Evolutionary conservation across 1,140 invertebrate genomes (phyloP).

Genomic region (Drosophila ogumai): DNA sequence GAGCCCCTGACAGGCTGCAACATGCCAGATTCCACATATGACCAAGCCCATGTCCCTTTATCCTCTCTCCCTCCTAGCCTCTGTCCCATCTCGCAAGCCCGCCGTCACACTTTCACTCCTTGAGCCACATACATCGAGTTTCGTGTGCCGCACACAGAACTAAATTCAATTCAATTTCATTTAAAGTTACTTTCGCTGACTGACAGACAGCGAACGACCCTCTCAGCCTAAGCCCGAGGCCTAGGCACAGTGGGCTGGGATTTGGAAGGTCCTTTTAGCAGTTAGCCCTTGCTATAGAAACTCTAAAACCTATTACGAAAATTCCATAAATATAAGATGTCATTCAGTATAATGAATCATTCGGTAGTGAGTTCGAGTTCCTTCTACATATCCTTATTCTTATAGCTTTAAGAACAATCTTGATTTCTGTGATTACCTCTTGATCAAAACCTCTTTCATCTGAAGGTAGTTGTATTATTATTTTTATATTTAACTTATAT

Average conservation of each 20-base stretch:
- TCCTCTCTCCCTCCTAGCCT: background rate
- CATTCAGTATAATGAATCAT: too few species aligned
- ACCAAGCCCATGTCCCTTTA: slow-evolving; percentile 22
- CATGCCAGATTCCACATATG: slow-evolving; percentile 66
- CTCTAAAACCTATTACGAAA: background rate
- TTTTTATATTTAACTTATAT: background rate
- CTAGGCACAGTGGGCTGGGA: slow-evolving; percentile 43
- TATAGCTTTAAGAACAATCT: background rate
- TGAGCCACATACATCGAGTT: slow-evolving; percentile 45
- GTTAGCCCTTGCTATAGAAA: background rate
- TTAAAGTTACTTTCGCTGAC: slow-evolving; percentile 82
- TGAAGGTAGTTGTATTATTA: background rate
- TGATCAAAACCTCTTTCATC: background rate
- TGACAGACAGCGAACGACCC: slow-evolving; percentile 76
- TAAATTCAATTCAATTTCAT: slow-evolving; percentile 84
- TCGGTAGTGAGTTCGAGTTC: too few species aligned
- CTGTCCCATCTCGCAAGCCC: slow-evolving; percentile 1
- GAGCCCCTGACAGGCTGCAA: slow-evolving; percentile 60
- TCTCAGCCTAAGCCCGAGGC: slow-evolving; percentile 42
- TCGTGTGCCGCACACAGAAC: slow-evolving; percentile 79
- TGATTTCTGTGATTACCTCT: background rate
- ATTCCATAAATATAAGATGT: too few species aligned
- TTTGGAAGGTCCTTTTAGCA: too few species aligned
- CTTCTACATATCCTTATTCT: too few species aligned
- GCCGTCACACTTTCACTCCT: slow-evolving; percentile 67